A percentile compares a stretch with the other conserved stretches of the same genome.
phyloP scores from a whole-genome alignment of 2,797 vertebrate genomes.

The Sparus aurata region DNA sequence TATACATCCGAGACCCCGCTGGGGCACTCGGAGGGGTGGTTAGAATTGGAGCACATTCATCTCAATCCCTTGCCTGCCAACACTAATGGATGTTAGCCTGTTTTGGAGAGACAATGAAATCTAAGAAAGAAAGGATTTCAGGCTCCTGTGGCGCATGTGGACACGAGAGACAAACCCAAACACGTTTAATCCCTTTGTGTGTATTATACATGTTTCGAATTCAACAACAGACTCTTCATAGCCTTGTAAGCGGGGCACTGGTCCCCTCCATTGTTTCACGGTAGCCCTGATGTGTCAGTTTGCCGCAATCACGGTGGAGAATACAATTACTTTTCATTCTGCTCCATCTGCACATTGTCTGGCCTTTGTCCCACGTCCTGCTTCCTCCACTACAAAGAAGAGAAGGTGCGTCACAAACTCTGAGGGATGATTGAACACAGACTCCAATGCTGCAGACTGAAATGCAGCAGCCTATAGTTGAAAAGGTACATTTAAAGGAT shows the following conservation, averaged over 20 bases:
- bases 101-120: constrained; percentile 73
- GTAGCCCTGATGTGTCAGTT: constrained; percentile 25
- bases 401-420: constrained; percentile 44
- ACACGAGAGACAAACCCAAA: constrained; percentile 51
- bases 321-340: constrained; percentile 49
- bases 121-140: constrained; percentile 57
- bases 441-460: constrained; percentile 19
- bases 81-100: constrained; percentile 71
- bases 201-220: constrained; percentile 53
- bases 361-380: constrained; percentile 30
- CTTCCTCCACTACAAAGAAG: constrained; percentile 43
- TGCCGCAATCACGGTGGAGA: constrained; percentile 37
- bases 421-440: constrained; percentile 42
- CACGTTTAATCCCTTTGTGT: constrained; percentile 53
- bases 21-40: constrained; percentile 60
- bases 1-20: constrained; percentile 47
- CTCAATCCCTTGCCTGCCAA: constrained; percentile 73
- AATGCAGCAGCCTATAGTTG: background rate
- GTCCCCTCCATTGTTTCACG: constrained; percentile 23
- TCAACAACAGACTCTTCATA: constrained; percentile 33
- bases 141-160: constrained; percentile 42
- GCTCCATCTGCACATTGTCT: constrained; percentile 33
- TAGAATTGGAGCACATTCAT: constrained; percentile 81
- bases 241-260: constrained; percentile 39
- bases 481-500: constrained; percentile 20